Conservation (phyloP, 64 coral and sea anemone species). For the Pocillopora verrucosa region DNA sequence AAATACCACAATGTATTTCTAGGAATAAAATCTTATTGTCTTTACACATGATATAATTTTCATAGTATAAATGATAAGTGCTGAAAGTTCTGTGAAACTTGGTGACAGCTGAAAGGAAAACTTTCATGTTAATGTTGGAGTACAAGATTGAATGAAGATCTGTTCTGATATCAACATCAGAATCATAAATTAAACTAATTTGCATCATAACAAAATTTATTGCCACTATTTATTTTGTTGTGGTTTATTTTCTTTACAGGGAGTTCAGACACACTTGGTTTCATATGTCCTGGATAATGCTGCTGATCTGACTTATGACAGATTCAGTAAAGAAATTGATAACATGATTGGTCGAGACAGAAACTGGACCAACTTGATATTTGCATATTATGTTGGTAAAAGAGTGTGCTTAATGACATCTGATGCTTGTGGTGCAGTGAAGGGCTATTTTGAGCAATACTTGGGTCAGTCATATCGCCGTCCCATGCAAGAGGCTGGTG, state of each 20-base stretch:
- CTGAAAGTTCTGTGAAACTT: no score
- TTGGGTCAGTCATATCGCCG: slow-evolving; percentile 21
- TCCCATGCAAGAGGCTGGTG: slow-evolving; percentile 57
- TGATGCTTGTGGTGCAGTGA: slow-evolving; percentile 14
- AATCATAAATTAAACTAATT: no score
- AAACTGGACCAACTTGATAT: slow-evolving; percentile 61
- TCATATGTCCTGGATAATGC: slow-evolving; percentile 42
- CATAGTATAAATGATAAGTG: no score
- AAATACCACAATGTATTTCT: no score
- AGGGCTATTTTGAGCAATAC: slow-evolving; percentile 34
- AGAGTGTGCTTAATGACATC: slow-evolving; percentile 30
- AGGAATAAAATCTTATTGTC: no score
- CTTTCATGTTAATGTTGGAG: no score
- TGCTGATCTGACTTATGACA: slow-evolving; percentile 44
- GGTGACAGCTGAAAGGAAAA: no score
- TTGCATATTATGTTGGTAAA: slow-evolving; percentile 39
- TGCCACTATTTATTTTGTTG: background rate
- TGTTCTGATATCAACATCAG: no score
- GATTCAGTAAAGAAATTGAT: slow-evolving; percentile 46
- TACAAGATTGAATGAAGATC: no score
- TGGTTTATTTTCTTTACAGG: background rate
- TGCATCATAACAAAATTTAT: no score
- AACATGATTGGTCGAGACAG: slow-evolving; percentile 54
- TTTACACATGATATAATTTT: no score
- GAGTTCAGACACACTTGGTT: background rate